A percentile compares a stretch with the other conserved stretches of the same genome.
These are phyloP conservation scores for Stenichneumon culpator DNA, from an alignment of 2,888 invertebrate genomes.

Conservation along the genomic window DNA sequence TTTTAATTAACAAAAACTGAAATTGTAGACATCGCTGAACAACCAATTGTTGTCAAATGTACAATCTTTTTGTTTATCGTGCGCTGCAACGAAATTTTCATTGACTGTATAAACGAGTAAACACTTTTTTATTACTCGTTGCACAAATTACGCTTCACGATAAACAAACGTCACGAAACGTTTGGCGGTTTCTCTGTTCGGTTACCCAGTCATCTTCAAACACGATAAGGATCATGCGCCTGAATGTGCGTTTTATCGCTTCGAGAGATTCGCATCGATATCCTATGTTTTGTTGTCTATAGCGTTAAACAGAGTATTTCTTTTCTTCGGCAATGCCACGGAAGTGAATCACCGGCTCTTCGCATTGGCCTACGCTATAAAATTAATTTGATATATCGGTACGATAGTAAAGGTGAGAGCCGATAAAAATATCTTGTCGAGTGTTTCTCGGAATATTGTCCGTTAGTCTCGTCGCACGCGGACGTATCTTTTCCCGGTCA, in stretches of 20 bases:
- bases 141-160: not conserved
- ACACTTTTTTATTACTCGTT: not conserved
- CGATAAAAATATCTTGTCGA: slow-evolving; percentile 46
- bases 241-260: not conserved
- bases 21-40: too few relatives aligned
- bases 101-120: not conserved
- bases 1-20: too few relatives aligned
- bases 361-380: slow-evolving; percentile 31
- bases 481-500: not conserved
- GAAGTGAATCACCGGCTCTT: slow-evolving; percentile 43
- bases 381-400: slow-evolving; percentile 58
- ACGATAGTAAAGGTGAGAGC: slow-evolving; percentile 39
- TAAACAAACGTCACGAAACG: slow-evolving; percentile 3
- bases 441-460: slow-evolving; percentile 49
- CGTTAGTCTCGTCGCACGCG: slow-evolving; percentile 18
- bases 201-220: not conserved
- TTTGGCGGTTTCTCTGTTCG: not conserved
- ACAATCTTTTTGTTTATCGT: not conserved
- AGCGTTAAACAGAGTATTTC: not conserved
- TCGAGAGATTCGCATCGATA: slow-evolving; percentile 4
- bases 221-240: not conserved
- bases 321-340: slow-evolving; percentile 22
- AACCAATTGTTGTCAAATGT: not conserved
- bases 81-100: not conserved
- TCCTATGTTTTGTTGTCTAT: not conserved